Base-by-base conservation (phyloP, 2,888 invertebrate genomes). In the Pandemis cinnamomeana region DNA sequence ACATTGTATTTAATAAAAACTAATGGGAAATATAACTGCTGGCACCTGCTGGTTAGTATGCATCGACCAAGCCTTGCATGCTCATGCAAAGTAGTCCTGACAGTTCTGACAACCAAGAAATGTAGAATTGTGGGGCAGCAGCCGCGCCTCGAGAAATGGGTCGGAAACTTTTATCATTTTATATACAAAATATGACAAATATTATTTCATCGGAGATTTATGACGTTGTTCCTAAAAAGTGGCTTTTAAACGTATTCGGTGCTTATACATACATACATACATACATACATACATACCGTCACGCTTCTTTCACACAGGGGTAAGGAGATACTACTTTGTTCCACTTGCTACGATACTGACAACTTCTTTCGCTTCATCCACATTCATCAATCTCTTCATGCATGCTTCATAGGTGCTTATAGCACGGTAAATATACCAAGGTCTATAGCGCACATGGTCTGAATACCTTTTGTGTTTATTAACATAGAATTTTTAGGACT, bases 41-140 rank as follows among this genome's bases (percentile, higher is more conserved):
- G 27, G 20, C 15, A 55, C 20, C 44, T 60, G 20, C 36, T 10
- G 10, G 58, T 58, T 44, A 5, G 44, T 7, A 62, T 44, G 46
- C 64, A 46, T 20, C 63, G 44, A 36, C 51, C 36, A 36, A 67
- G 62, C 48, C 42, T 7, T 44, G 27, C 20, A 53, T 68, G 53
- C 44, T 48, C 51, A 27, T 36, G 64, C 53, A 53, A 53, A 46
- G 48, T 66, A 69, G 64, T 73, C 70, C 64, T 66, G 73, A 73
- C 73, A 73, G 60, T 73, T 73, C 66, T 70, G 73, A 73, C 73
- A 53, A 6, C 60, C 66, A 73, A 70, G 73, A 73, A 61, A 70
- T 70, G 70, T 69, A 44, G 60, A 51, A 42, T 60, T 60, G 64
- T 53, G 51, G 60, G 44, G 36, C 66, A 53, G 27, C 27, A 15